Base-by-base conservation (phyloP, 2,888 invertebrate genomes). In the Epicampocera succincta region DNA sequence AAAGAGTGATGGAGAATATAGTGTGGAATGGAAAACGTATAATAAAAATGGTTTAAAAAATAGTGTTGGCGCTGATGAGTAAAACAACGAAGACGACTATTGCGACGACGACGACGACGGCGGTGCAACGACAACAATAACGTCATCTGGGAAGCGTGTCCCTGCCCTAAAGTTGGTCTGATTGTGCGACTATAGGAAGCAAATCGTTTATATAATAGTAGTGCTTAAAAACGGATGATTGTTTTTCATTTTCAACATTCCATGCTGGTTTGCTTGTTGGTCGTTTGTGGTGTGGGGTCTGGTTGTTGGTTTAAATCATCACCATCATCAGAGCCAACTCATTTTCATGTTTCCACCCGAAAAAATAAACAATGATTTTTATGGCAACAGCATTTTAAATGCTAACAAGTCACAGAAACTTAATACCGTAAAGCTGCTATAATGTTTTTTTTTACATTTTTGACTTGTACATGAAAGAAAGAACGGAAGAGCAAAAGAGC, bases 371-470 rank as follows among this genome's bases (percentile, higher is more conserved):
- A 61, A 61, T 21, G 42, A n/a, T 52, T 61, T 76, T 71, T 72
- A 69, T 63, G 65, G 65, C 78, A 78, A 66, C 72, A 80, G 44
- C 73, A 74, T 56, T 69, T 80, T 42, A 63, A 75, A 73, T 58
- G 77, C 66, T 61, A 77, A 56, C 61, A 77, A 68, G 72, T 81
- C 68, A 75, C 52, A 66, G 63, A 33, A 75, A 81, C 50, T 73
- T 81, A 73, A 81, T 81, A 8, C 72, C 63, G 58, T 73, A 73
- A 73, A 73, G 68, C 81, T 73, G 72, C 48, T 61, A 77, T 77
- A 81, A 81, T 69, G n/a, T n/a, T n/a, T 66, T 74, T 74, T 58
- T 48, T 11, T 48, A 29, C 29, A 72, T 25, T 46, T 44, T 56
- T 56, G 25, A 25, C 58, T 73, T 38, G 44, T 54, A 11, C 54